A percentile compares a stretch with the other conserved stretches of the same genome.
These are phyloP conservation scores for Oscheius sp. DNA, from an alignment of 2,888 invertebrate genomes.

Conservation along the genomic window DNA sequence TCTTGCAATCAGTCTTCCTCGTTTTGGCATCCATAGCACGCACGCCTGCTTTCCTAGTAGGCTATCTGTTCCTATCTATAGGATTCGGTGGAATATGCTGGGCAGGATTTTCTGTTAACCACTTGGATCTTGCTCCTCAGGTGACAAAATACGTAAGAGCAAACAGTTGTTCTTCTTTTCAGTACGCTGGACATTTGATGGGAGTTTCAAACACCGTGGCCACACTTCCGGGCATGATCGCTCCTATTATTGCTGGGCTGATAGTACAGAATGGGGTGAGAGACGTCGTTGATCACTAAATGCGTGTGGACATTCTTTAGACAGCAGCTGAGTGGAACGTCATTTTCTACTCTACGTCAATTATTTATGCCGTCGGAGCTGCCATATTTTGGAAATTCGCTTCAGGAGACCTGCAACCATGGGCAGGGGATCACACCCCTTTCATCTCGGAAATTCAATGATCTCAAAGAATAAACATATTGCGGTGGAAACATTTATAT, in stretches of 20 bases:
- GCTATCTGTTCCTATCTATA: slow-evolving; percentile 87
- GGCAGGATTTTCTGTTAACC: slow-evolving; percentile 85
- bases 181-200: slow-evolving; percentile 89
- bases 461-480: slow-evolving; percentile 28
- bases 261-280: slow-evolving; percentile 83
- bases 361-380: slow-evolving; percentile 86
- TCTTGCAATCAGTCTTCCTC: slow-evolving; percentile 88
- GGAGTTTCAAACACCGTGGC: slow-evolving; percentile 90
- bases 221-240: slow-evolving; percentile 90
- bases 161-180: slow-evolving; percentile 36
- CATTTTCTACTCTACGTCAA: slow-evolving; percentile 87
- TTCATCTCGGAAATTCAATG: slow-evolving; percentile 58
- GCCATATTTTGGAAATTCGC: slow-evolving; percentile 85
- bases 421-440: slow-evolving; percentile 76
- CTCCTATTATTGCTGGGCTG: slow-evolving; percentile 85
- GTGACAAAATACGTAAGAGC: slow-evolving; percentile 52
- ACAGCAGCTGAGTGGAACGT: slow-evolving; percentile 84
- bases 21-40: slow-evolving; percentile 84
- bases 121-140: slow-evolving; percentile 90
- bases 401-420: slow-evolving; percentile 85
- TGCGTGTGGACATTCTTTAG: slow-evolving; percentile 75
- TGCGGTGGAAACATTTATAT: slow-evolving; percentile 23
- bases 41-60: slow-evolving; percentile 80
- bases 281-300: neutral
- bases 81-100: slow-evolving; percentile 90